phyloP scores from a whole-genome alignment of 1,140 invertebrate genomes.

The Eubasilissa regina region DNA sequence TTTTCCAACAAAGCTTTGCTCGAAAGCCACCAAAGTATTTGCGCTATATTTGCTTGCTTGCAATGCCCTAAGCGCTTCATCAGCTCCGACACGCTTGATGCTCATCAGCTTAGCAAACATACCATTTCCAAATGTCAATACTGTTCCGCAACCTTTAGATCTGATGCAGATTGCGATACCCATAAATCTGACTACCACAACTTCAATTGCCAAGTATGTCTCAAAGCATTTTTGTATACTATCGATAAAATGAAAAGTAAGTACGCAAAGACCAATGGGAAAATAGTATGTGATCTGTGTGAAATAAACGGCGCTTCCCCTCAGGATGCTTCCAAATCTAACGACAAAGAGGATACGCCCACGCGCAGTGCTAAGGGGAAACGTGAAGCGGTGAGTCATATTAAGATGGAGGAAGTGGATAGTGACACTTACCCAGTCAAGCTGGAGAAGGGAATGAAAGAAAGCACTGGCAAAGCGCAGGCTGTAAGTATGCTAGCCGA shows the following conservation, averaged over 20 bases:
- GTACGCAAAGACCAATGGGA: conserved; percentile 14
- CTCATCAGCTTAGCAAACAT: conserved; percentile 31
- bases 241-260: conserved; percentile 30
- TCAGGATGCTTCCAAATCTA: no score
- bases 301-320: background rate
- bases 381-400: background rate
- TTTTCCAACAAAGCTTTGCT: background rate
- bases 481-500: background rate
- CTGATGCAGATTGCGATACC: conserved; percentile 7
- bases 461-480: conserved; percentile 1
- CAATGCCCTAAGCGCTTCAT: conserved; percentile 40
- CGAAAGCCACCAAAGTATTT: background rate
- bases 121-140: background rate
- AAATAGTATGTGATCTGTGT: conserved; percentile 27
- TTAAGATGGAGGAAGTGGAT: background rate
- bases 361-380: no score
- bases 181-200: conserved; percentile 19
- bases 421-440: background rate
- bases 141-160: conserved; percentile 11
- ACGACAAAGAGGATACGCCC: background rate
- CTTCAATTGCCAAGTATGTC: conserved; percentile 31
- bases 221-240: conserved; percentile 24
- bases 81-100: background rate
- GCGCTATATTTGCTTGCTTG: conserved; percentile 35
- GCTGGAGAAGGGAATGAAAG: background rate